These are phyloP conservation scores for Thyatira batis DNA, from an alignment of 2,888 invertebrate species.

Conservation along the genomic window DNA sequence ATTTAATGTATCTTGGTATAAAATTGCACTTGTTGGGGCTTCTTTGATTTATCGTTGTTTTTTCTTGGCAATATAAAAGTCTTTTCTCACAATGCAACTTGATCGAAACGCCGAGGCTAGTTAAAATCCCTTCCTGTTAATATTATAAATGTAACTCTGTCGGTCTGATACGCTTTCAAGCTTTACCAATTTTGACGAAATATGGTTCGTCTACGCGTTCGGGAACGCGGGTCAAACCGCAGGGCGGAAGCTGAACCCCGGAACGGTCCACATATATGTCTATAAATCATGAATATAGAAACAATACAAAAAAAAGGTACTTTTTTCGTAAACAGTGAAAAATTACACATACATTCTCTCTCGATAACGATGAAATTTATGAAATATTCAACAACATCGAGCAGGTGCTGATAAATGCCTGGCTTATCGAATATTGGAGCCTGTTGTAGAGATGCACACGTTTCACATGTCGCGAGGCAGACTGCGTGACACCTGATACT, in stretches of 20 bases:
- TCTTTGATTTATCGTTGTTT: neutral
- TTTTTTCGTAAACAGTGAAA: neutral
- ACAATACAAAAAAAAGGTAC: neutral
- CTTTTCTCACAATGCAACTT: too few species aligned
- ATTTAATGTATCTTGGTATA: neutral
- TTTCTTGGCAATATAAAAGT: too few species aligned
- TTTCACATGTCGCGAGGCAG: conserved; percentile 27
- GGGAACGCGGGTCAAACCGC: too few species aligned
- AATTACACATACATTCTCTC: neutral
- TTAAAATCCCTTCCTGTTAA: too few species aligned
- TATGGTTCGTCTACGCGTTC: too few species aligned
- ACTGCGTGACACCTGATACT: conserved; percentile 30
- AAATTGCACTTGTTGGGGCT: neutral
- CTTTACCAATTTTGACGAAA: too few species aligned
- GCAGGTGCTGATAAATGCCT: conserved; percentile 8
- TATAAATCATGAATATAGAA: too few species aligned
- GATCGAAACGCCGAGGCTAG: too few species aligned
- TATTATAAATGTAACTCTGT: too few species aligned
- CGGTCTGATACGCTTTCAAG: too few species aligned
- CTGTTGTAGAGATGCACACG: conserved; percentile 13
- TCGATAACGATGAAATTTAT: neutral
- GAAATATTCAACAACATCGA: neutral
- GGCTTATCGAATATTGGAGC: conserved; percentile 14
- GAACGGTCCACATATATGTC: too few species aligned
- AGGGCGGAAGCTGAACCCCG: too few species aligned